Conservation (phyloP, 64 coral and sea anemone species). For the Pocillopora damicornis region DNA sequence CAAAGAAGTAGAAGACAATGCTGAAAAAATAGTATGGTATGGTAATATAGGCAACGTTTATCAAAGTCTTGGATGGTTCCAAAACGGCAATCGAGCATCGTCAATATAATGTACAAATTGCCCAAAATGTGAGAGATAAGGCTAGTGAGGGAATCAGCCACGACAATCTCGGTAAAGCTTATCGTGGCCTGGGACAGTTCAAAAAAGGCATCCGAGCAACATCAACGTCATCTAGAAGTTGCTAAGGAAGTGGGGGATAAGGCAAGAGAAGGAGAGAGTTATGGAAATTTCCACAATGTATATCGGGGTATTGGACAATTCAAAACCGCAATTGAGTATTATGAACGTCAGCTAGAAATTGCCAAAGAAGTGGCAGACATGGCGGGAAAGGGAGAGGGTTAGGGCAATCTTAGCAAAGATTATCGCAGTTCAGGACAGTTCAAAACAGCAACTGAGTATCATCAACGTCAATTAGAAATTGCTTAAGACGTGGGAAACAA, state of each 20-base stretch:
- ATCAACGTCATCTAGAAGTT: background rate
- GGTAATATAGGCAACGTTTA: too few species aligned
- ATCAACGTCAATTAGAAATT: background rate
- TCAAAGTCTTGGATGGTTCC: background rate
- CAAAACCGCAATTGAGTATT: background rate
- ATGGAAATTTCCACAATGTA: background rate
- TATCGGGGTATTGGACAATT: background rate
- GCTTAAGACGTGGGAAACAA: background rate
- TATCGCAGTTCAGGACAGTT: background rate
- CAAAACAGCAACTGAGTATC: background rate
- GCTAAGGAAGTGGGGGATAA: background rate
- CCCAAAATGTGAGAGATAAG: background rate
- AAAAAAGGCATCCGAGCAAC: background rate
- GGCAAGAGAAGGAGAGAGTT: background rate
- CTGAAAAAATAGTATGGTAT: too few species aligned
- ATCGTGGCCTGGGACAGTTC: background rate
- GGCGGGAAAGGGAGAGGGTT: background rate
- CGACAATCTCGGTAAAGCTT: background rate
- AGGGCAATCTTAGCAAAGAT: background rate
- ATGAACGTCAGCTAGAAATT: background rate
- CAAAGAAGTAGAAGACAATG: too few species aligned
- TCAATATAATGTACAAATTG: background rate
- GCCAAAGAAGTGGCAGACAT: background rate
- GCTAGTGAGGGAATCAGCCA: background rate
- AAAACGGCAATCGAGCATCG: background rate